Evolutionary conservation across 2,797 vertebrate genomes (phyloP).

Genomic region (Gadopsis marmoratus): DNA sequence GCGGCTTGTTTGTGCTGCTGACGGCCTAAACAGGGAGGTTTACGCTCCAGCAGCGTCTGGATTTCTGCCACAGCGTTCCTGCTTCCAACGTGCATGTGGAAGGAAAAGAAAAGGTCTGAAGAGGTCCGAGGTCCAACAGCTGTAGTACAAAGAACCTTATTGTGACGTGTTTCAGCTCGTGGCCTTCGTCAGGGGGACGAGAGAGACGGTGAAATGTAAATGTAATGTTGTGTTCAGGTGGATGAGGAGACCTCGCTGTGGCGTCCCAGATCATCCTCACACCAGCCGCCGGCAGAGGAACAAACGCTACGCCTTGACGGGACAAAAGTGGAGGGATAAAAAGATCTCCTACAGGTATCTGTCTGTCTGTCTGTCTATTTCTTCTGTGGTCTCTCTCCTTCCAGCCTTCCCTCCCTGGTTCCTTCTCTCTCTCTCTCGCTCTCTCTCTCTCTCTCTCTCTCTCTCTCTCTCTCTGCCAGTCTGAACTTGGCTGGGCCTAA

Average conservation of each 20-base stretch:
- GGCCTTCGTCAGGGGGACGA: too few relatives aligned
- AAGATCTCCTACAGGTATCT: slow-evolving; percentile 96
- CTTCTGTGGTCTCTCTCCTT: neutral
- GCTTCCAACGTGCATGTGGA: too few relatives aligned
- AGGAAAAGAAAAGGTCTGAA: too few relatives aligned
- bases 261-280: slow-evolving; percentile 94
- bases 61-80: too few relatives aligned
- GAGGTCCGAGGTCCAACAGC: too few relatives aligned
- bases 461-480: neutral
- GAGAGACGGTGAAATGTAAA: too few relatives aligned
- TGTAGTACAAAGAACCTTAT: too few relatives aligned
- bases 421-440: neutral
- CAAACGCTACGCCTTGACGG: slow-evolving; percentile 96
- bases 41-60: too few relatives aligned
- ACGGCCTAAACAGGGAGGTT: neutral
- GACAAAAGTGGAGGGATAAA: slow-evolving; percentile 97
- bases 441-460: neutral
- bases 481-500: slow-evolving; percentile 20
- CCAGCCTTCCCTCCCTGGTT: neutral
- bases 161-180: too few relatives aligned
- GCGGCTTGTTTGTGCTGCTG: neutral
- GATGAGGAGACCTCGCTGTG: slow-evolving; percentile 97
- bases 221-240: slow-evolving; percentile 83
- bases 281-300: slow-evolving; percentile 91
- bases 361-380: neutral